Base-by-base conservation (phyloP, 2,888 invertebrate genomes). In the Polydesmus complanatus region DNA sequence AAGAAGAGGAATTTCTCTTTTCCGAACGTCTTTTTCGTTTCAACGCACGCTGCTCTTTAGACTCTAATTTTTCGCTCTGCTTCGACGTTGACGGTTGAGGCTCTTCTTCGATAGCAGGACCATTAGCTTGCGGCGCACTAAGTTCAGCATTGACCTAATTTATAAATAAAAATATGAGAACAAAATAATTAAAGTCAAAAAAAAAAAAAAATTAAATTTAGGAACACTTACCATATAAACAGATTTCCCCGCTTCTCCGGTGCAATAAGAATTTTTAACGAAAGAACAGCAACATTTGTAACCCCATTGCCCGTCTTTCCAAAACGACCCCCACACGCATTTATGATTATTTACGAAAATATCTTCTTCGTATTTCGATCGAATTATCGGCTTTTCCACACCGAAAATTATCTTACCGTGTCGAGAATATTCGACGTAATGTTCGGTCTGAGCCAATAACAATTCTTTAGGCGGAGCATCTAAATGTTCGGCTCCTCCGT, bases 321-420 rank as follows among this genome's bases (percentile, higher is more conserved):
- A 99, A 73, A 80, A 95, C 0, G 96, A 96, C 2, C 98, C 98
- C 89, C 91, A 98, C 3, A 97, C 88, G 0, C 86, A 82, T 0
- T 86, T 88, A 74, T 98, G 98, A 74, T 98, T 98, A 72, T 91
- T 91, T 5, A 86, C 83, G 66, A 84, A 81, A 21, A 89, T 82
- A 73, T 98, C 96, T 74, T 98, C 98, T 71, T 93, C 94, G 73
- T 95, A 98, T 70, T 86, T 86, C 19, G 81, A 92, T 75, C 85
- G 81, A 5, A 93, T 83, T 0, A 86, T 78, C 63, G 86, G 85
- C 69, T 90, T 89, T 72, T 97, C 96, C 61, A 88, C 85, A 0
- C 96, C 96, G 75, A 75, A 77, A 18, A 77, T 70, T 22, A 90
- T 76, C 66, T 91, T 90, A 1, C 98, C 98, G 67, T 89, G 88